A percentile compares a stretch with the other conserved stretches of the same genome.
Conservation (phyloP, 2,113 vertebrate genomes). For the Semnornis frantzii region DNA sequence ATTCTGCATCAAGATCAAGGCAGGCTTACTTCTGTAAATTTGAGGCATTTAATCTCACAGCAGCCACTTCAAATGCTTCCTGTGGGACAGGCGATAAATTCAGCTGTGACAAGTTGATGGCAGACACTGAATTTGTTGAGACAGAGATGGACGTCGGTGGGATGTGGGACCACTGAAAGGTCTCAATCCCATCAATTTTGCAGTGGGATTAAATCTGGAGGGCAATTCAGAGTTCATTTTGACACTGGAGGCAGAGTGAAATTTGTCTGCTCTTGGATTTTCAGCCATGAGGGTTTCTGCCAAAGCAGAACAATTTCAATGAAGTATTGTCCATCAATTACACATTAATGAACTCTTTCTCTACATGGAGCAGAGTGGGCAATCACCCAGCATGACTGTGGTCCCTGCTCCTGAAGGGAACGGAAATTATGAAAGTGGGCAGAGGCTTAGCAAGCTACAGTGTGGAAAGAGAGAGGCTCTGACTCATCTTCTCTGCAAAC, state of each 20-base stretch:
- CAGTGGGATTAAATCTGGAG: neutral
- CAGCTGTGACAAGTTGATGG: neutral
- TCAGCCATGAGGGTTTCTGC: neutral
- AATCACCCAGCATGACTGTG: neutral
- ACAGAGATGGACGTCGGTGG: neutral
- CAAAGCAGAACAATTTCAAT: neutral
- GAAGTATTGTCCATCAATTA: neutral
- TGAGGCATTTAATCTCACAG: neutral
- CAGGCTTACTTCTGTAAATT: neutral
- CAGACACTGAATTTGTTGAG: neutral
- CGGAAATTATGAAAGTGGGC: neutral
- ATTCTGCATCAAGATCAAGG: neutral
- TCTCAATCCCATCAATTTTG: neutral
- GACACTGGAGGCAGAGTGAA: neutral
- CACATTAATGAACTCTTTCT: neutral
- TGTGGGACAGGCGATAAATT: neutral
- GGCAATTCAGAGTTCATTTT: neutral
- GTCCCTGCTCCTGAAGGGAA: neutral
- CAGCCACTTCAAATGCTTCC: neutral
- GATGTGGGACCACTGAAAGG: no score
- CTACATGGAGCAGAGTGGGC: neutral
- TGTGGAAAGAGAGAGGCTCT: slow-evolving; percentile 28
- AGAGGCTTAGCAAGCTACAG: neutral
- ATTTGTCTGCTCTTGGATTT: neutral
- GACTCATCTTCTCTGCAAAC: slow-evolving; percentile 49